Conservation (phyloP, 2,888 invertebrate genomes). For the Lycia hirtaria region DNA sequence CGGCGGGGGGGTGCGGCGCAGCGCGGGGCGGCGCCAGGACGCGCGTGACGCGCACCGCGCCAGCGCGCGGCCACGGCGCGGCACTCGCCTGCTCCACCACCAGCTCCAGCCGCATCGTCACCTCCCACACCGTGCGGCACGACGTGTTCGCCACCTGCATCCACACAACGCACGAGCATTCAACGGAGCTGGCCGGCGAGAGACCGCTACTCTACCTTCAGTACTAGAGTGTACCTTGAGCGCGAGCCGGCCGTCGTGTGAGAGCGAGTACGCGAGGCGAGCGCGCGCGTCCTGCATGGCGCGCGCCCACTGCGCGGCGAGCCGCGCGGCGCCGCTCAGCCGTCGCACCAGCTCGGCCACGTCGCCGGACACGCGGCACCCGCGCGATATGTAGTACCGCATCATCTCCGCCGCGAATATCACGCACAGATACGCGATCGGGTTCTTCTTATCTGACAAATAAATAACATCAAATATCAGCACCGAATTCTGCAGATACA, state of each 20-base stretch:
- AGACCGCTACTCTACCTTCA: background rate
- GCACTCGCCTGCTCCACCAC: slow-evolving; percentile 46
- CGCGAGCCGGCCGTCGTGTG: slow-evolving; percentile 49
- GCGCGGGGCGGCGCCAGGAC: slow-evolving; percentile 49
- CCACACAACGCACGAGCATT: background rate
- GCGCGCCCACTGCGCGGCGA: slow-evolving; percentile 71
- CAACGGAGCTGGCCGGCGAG: background rate
- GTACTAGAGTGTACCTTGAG: slow-evolving; percentile 56
- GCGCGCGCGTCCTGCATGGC: slow-evolving; percentile 51
- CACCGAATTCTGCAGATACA: background rate
- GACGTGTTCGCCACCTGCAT: slow-evolving; percentile 74
- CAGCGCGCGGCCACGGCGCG: slow-evolving; percentile 63
- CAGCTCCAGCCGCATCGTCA: slow-evolving; percentile 60
- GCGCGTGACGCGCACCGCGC: slow-evolving; percentile 46
- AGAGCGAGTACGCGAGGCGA: slow-evolving; percentile 61
- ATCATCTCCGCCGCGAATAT: slow-evolving; percentile 60
- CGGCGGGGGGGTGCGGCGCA: slow-evolving; percentile 33
- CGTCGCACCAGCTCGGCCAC: slow-evolving; percentile 60
- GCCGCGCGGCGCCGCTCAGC: slow-evolving; percentile 63
- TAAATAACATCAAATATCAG: background rate
- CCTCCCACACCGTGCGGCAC: slow-evolving; percentile 72
- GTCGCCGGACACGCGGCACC: slow-evolving; percentile 53
- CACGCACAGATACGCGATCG: slow-evolving; percentile 59
- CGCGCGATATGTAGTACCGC: slow-evolving; percentile 48
- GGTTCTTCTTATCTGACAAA: slow-evolving; percentile 56